phyloP scores from a whole-genome alignment of 1,140 invertebrate species.

The Streblospio benedicti region DNA sequence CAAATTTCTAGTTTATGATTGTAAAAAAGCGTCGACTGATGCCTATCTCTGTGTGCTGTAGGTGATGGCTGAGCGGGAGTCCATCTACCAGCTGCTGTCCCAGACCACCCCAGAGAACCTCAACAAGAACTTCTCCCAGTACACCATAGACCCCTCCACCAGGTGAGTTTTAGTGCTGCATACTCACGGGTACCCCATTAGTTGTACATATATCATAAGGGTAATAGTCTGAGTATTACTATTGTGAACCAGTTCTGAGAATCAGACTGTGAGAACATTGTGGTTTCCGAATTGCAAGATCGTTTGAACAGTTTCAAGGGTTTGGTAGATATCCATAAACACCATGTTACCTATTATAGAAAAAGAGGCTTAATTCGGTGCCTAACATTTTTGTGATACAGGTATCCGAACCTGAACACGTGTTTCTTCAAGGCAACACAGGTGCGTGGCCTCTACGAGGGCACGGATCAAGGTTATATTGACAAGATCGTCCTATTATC shows the following conservation, averaged over 20 bases:
- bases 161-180: conserved; percentile 34
- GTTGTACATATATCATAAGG: no score
- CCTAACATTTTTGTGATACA: no score
- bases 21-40: conserved; percentile 65
- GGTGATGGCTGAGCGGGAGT: conserved; percentile 89
- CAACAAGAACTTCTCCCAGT: conserved; percentile 74
- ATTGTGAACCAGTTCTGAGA: neutral
- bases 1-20: conserved; percentile 36
- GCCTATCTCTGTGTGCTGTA: no score
- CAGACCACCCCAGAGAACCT: conserved; percentile 96
- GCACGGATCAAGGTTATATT: conserved; percentile 18
- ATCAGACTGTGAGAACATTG: no score
- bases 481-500: conserved; percentile 40
- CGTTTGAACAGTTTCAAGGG: no score
- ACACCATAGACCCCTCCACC: conserved; percentile 81
- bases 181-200: no score
- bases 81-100: conserved; percentile 76
- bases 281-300: no score
- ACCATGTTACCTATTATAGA: no score
- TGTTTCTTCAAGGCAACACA: conserved; percentile 62
- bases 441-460: conserved; percentile 46
- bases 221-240: no score
- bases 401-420: conserved; percentile 53
- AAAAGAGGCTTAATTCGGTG: no score
- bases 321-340: no score